Percentiles rank a stretch among this genome's conserved stretches.
These are phyloP conservation scores for Elymnias hypermnestra DNA, from an alignment of 1,140 invertebrate genomes.

Conservation along the genomic window DNA sequence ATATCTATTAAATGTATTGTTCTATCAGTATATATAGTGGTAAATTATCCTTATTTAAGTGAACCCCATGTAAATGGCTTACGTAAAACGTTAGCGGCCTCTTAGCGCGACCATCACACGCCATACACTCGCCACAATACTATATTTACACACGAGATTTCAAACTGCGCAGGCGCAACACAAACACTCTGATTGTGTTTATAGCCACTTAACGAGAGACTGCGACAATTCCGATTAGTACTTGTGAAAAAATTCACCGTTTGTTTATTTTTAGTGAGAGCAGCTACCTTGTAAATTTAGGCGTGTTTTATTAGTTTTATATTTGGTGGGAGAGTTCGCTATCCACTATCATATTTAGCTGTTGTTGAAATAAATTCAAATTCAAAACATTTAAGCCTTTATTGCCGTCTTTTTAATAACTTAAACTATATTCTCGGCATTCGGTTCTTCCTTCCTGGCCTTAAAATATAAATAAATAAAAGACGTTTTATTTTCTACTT, in stretches of 20 bases:
- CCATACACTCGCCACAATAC: slow-evolving; percentile 49
- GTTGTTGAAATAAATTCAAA: no score
- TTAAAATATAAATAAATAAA: no score
- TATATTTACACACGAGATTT: slow-evolving; percentile 51
- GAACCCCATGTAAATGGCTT: slow-evolving; percentile 31
- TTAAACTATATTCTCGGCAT: no score
- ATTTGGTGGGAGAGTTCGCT: background rate
- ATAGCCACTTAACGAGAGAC: slow-evolving; percentile 69
- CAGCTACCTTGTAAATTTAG: slow-evolving; percentile 62
- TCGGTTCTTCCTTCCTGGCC: no score
- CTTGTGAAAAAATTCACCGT: slow-evolving; percentile 55
- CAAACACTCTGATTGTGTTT: slow-evolving; percentile 71
- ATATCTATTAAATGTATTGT: no score
- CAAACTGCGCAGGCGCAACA: slow-evolving; percentile 60
- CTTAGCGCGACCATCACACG: slow-evolving; percentile 54
- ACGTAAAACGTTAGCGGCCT: slow-evolving; percentile 55
- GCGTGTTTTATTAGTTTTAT: slow-evolving; percentile 26
- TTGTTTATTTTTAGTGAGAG: slow-evolving; percentile 61
- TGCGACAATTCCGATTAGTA: slow-evolving; percentile 68
- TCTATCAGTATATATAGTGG: no score
- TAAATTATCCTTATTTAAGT: background rate
- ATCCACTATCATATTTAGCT: no score
- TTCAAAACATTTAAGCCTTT: no score
- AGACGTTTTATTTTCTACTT: no score
- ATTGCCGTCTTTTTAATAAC: no score